Evolutionary conservation across 2,888 invertebrate genomes (phyloP), one percentile per base, ranked within the genome.

Genomic region (Andrena chrysosceles): DNA sequence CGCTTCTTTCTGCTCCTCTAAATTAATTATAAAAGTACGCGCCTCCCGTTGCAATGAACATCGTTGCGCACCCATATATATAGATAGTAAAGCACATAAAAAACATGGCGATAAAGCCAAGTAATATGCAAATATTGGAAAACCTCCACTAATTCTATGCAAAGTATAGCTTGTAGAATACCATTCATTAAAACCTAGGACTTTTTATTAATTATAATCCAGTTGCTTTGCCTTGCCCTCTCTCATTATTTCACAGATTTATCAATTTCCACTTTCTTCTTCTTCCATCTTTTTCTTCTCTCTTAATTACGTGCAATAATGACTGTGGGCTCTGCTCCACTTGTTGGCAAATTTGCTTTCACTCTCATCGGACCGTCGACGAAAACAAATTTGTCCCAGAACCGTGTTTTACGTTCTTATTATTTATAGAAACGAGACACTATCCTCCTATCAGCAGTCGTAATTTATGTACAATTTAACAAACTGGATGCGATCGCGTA

Each of bases 141-240:
- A 97, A 97, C 96, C 85, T 96, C 96, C 97, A 97, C 97, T 97
- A 97, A 96, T 97, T 97, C 96, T 97, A 97, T 97, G 97, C 97
- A 97, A 97, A 97, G 97, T 97, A 97, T 97, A 97, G 97, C 96
- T 97, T 97, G 97, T 97, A 97, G 78, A 84, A 85, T 89, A 89
- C 72, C 89, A 89, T 85, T 84, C 89, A 69, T 85, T 89, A 89
- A 79, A 56, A 81, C 78, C 84, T 89, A 89, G 42, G 54, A 77
- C 81, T 89, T 87, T 82, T 71, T 35, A 66, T 76, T 35, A 71
- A 74, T 74, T 63, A 74, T 82, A 82, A 74, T 77, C 54, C 77
- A 73, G 42, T 49, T 78, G 67, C 52, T 48, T 52, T 52, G 33
- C 6, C 42, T 42, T 62, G 29, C 10, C 64, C 5, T 29, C n/a